Evolutionary conservation across 2,888 invertebrate species (phyloP).

Genomic region (Sclerodermus sp.): DNA sequence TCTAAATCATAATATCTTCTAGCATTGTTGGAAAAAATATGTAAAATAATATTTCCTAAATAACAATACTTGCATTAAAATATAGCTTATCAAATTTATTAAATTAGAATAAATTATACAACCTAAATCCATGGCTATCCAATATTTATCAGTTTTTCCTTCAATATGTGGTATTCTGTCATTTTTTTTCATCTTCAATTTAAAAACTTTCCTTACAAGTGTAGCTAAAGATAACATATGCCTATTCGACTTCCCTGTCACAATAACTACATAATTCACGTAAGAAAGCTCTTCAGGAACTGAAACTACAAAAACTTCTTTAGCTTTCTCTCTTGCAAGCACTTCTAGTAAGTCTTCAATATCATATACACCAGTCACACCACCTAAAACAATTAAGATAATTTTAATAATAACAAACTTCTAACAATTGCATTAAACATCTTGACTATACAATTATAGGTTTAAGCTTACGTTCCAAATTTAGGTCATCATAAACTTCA

Average conservation of each 20-base stretch:
- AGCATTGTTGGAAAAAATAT: conserved; percentile 75
- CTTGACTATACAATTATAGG: background rate
- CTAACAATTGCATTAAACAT: background rate
- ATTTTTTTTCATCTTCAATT: conserved; percentile 66
- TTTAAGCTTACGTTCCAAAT: conserved; percentile 62
- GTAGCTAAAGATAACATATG: conserved; percentile 76
- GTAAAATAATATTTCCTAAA: conserved; percentile 86
- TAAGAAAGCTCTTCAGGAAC: conserved; percentile 77
- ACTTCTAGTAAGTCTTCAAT: conserved; percentile 81
- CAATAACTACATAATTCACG: conserved; percentile 83
- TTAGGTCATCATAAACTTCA: conserved; percentile 68
- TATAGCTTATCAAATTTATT: background rate
- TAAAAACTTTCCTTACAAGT: conserved; percentile 76
- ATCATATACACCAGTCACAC: conserved; percentile 82
- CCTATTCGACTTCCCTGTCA: conserved; percentile 71
- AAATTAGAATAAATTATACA: conserved; percentile 22
- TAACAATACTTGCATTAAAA: background rate
- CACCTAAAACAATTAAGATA: conserved; percentile 64
- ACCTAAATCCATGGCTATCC: conserved; percentile 92
- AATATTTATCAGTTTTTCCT: conserved; percentile 74
- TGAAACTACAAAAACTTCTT: conserved; percentile 78
- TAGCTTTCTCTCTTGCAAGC: conserved; percentile 75
- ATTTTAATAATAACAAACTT: background rate
- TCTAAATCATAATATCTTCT: conserved; percentile 83
- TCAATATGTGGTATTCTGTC: conserved; percentile 78